Percentiles rank a stretch among this genome's conserved stretches.
Conservation (phyloP, 2,888 invertebrate species). For the Chrysomela aeneicollis region DNA sequence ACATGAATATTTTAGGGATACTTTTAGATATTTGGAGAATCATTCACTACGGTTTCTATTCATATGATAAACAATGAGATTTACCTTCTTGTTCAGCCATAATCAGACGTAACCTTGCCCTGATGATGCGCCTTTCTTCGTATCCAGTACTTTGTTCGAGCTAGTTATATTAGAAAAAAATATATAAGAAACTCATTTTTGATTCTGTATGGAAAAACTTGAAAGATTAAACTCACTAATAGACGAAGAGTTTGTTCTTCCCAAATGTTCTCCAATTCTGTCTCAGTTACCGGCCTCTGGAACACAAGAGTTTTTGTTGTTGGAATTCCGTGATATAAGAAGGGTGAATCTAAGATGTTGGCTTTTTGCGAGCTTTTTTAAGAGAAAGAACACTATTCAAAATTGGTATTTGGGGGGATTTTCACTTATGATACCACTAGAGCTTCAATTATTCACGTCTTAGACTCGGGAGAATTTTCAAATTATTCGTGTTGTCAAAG, state of each 20-base stretch:
- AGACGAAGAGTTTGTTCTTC: constrained; percentile 77
- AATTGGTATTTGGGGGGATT: too few relatives aligned
- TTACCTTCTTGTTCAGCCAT: constrained; percentile 90
- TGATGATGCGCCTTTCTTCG: constrained; percentile 84
- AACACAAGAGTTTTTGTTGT: constrained; percentile 56
- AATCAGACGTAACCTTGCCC: constrained; percentile 81
- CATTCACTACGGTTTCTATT: too few relatives aligned
- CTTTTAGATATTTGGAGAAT: too few relatives aligned
- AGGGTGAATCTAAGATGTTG: too few relatives aligned
- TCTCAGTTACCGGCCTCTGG: constrained; percentile 62
- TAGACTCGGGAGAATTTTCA: too few relatives aligned
- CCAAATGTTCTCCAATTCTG: constrained; percentile 78
- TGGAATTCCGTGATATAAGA: constrained; percentile 58
- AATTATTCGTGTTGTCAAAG: too few relatives aligned
- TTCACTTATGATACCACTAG: too few relatives aligned
- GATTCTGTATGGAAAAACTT: neutral
- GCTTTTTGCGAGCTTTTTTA: too few relatives aligned
- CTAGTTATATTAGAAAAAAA: constrained; percentile 62
- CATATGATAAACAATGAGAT: too few relatives aligned
- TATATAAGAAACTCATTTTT: neutral
- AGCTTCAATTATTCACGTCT: too few relatives aligned
- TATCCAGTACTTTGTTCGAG: constrained; percentile 85
- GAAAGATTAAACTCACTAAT: constrained; percentile 66
- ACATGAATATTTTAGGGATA: too few relatives aligned
- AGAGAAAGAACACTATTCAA: too few relatives aligned